These are phyloP conservation scores for Trichogramma pretiosum DNA, from an alignment of 1,140 invertebrate genomes.

Conservation along the genomic window DNA sequence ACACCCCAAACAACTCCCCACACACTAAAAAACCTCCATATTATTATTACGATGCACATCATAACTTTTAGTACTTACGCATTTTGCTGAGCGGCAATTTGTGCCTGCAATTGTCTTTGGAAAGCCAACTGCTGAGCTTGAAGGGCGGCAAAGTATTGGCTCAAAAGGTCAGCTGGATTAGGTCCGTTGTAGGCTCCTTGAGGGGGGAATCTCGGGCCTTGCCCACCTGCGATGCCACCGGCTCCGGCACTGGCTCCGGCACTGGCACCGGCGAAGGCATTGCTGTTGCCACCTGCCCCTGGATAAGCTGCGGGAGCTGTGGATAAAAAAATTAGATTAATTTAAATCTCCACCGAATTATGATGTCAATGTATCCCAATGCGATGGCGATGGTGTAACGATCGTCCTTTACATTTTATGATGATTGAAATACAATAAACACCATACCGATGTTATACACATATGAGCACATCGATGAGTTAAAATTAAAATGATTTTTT, in stretches of 20 bases:
- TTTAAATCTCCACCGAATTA: too few relatives aligned
- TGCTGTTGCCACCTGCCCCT: neutral
- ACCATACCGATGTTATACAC: neutral
- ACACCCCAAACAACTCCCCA: too few relatives aligned
- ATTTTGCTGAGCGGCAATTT: conserved; percentile 25
- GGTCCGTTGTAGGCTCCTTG: neutral
- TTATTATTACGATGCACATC: too few relatives aligned
- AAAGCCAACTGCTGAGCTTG: conserved; percentile 19
- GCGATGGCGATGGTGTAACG: too few relatives aligned
- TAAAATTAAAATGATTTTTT: neutral
- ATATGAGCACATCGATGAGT: neutral
- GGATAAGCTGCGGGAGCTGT: neutral
- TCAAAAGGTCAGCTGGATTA: conserved; percentile 18
- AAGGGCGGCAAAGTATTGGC: conserved; percentile 20
- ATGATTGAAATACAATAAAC: neutral
- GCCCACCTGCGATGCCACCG: neutral
- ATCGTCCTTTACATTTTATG: neutral
- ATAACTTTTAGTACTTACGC: too few relatives aligned
- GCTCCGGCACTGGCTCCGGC: neutral
- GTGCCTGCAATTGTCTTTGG: conserved; percentile 22
- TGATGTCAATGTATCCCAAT: too few relatives aligned
- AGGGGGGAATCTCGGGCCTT: neutral
- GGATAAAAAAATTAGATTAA: too few relatives aligned
- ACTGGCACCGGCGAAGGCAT: neutral
- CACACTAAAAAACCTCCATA: too few relatives aligned